Evolutionary conservation across 1,140 invertebrate genomes (phyloP), one percentile per base, ranked within the genome.

Genomic region (Scylla paramamosain): DNA sequence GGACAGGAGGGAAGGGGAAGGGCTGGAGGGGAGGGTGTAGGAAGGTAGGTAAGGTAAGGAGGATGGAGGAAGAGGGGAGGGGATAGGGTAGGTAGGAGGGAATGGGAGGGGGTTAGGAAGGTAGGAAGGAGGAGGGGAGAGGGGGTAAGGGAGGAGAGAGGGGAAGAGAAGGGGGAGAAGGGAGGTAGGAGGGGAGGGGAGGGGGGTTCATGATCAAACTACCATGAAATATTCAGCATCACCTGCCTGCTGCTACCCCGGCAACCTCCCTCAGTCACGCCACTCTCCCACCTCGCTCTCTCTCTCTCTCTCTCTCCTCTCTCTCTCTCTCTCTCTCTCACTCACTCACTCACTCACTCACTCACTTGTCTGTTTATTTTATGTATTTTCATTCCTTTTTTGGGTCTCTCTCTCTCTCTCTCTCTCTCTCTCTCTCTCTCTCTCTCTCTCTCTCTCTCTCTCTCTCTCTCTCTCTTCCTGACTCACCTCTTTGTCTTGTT

Each of bases 171-270:
- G 52, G 52, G 52, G 52, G 10, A 20, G 52, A 0, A 0, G 10
- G 20, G 52, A 20, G 52, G 12, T 4, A 20, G n/a, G 67, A 7
- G 8, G 25, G 67, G 2, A 14, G 25, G 67, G 88, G 25, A n/a
- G 28, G n/a, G 88, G 20, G 45, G 10, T 20, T 48, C 39, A 90
- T 90, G 88, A 90, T 90, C 88, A 90, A 88, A 52, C 31, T 52
- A 39, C 6, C 45, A 90, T 90, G 88, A n/a, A 90, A 90, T 39
- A 90, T 90, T 90, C 32, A 90, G 88, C 88, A 90, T 90, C 88
- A 90, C 45, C 88, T 90, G 88, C n/a, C 88, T 31, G 16, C 67
- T 77, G 88, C 45, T 45, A 39, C 88, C 88, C 88, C 88, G 31
- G 31, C 88, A 90, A 90, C 88, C 88, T 45, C 48, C 88, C 29